phyloP scores from a whole-genome alignment of 2,888 invertebrate species.

The Brenthis hecate region DNA sequence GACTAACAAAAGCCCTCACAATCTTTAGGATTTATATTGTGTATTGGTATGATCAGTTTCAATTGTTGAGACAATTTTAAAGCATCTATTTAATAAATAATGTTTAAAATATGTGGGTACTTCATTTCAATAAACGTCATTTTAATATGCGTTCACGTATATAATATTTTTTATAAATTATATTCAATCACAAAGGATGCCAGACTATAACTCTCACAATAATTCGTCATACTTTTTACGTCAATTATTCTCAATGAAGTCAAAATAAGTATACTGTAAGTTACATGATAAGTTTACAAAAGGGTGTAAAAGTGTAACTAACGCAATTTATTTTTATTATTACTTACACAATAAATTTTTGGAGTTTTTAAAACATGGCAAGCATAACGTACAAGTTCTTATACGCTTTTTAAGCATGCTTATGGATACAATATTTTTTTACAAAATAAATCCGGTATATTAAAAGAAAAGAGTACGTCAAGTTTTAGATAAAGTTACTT shows the following conservation, averaged over 20 bases:
- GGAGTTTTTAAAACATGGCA: slow-evolving; percentile 10
- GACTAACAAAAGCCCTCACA: too few relatives aligned
- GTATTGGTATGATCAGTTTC: too few relatives aligned
- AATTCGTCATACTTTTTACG: slow-evolving; percentile 71
- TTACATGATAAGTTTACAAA: slow-evolving; percentile 43
- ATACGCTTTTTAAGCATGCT: not conserved
- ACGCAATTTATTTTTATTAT: slow-evolving; percentile 39
- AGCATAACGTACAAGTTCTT: not conserved
- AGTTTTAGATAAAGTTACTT: not conserved
- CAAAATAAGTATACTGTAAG: slow-evolving; percentile 37
- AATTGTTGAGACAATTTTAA: not conserved
- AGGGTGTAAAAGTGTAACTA: slow-evolving; percentile 44
- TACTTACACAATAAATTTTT: slow-evolving; percentile 22
- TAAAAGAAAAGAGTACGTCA: too few relatives aligned
- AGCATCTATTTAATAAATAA: slow-evolving; percentile 37
- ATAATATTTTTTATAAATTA: slow-evolving; percentile 69
- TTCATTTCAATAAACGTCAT: slow-evolving; percentile 59
- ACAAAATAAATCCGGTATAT: not conserved
- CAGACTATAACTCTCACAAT: slow-evolving; percentile 61
- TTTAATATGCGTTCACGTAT: slow-evolving; percentile 53
- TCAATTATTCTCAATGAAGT: slow-evolving; percentile 60
- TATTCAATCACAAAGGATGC: slow-evolving; percentile 51
- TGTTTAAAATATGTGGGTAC: slow-evolving; percentile 68
- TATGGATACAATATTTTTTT: not conserved
- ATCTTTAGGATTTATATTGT: too few relatives aligned